Percentiles rank a stretch among this genome's conserved stretches.
Evolutionary conservation across 2,888 invertebrate genomes (phyloP).

Genomic region (Chrysomela aeneicollis): DNA sequence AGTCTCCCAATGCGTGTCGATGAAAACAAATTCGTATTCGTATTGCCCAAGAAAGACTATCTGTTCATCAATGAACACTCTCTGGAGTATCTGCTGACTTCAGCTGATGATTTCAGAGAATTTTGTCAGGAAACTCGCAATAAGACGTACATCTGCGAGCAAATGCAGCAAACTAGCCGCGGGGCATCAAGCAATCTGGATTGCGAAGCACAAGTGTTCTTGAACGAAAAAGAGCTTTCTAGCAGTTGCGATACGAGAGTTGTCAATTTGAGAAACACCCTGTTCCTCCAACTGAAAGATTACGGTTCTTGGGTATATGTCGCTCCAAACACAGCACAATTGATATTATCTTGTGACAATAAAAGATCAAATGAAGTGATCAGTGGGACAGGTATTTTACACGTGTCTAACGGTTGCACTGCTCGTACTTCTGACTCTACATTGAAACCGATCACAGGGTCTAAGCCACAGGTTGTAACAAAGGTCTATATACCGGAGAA

Average conservation of each 20-base stretch:
- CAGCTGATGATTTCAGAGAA: conserved; percentile 12
- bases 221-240: conserved; percentile 7
- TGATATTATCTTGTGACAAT: conserved; percentile 10
- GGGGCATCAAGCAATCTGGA: conserved; percentile 1
- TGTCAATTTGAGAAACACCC: conserved; percentile 8
- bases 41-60: conserved; percentile 22
- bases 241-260: conserved; percentile 18
- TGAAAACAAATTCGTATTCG: conserved; percentile 18
- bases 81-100: conserved; percentile 24
- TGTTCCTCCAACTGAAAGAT: conserved; percentile 23
- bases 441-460: neutral
- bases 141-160: conserved; percentile 19
- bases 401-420: neutral
- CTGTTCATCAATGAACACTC: conserved; percentile 18
- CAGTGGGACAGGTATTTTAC: neutral
- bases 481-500: neutral
- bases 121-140: conserved; percentile 14
- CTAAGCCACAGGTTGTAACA: neutral
- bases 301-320: conserved; percentile 24
- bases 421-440: neutral
- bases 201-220: conserved; percentile 24
- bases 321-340: conserved; percentile 5
- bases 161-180: conserved; percentile 14
- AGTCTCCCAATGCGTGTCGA: conserved; percentile 14
- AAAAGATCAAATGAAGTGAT: neutral